These are phyloP conservation scores for Pteropus rufus DNA, from an alignment of 2,797 vertebrate species.

Conservation along the genomic window DNA sequence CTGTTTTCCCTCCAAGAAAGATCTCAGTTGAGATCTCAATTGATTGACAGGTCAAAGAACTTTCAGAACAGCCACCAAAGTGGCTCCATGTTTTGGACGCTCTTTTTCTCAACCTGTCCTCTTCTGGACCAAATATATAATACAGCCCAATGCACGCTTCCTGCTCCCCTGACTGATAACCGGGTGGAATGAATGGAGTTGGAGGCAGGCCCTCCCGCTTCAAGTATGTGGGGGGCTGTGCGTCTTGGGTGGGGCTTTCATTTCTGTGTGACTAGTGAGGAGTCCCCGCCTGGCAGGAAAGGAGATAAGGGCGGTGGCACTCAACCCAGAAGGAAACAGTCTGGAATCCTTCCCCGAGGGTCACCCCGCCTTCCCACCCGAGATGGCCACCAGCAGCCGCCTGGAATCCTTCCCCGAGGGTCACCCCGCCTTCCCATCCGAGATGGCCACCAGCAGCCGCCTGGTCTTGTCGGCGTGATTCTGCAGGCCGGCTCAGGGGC, in stretches of 20 bases:
- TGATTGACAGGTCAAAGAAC: background rate
- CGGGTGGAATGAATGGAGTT: background rate
- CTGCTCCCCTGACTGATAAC: background rate
- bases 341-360: slow-evolving; percentile 43
- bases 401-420: slow-evolving; percentile 43
- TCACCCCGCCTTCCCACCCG: background rate
- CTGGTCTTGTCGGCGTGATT: background rate
- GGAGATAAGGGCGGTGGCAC: slow-evolving; percentile 51
- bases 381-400: background rate
- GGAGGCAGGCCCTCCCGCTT: background rate
- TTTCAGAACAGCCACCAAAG: background rate
- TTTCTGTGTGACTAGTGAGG: slow-evolving; percentile 49
- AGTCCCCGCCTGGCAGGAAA: slow-evolving; percentile 66
- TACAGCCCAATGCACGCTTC: background rate
- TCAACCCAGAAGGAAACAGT: slow-evolving; percentile 52
- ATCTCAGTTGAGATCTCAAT: background rate
- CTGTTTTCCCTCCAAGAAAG: background rate
- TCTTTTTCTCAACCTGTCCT: background rate
- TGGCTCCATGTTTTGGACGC: background rate
- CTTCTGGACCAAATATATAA: background rate
- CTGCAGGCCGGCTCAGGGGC: background rate
- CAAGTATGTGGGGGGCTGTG: background rate
- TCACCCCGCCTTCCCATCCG: background rate
- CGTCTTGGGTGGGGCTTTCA: slow-evolving; percentile 57
- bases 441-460: background rate